Base-by-base conservation (phyloP, 2,888 invertebrate genomes). In the Sminthurides aquaticus region DNA sequence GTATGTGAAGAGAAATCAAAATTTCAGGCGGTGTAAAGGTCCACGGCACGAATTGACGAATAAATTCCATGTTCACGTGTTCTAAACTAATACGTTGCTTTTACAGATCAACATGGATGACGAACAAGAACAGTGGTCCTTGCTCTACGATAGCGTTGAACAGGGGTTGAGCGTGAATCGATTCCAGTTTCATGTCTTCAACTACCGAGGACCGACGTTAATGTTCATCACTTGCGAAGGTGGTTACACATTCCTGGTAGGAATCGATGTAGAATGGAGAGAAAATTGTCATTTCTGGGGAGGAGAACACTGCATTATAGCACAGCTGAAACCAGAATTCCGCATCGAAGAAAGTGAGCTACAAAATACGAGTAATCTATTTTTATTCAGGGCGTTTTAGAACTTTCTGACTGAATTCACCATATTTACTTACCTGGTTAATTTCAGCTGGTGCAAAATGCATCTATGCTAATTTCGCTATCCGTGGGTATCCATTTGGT, bases 241-340 rank as follows among this genome's bases (percentile, higher is more conserved):
- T 54, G 85, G 84, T 25, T 84, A 87, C 69, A 83, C 88, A 67
- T 86, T 89, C 76, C 91, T 89, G 77, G 79, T 93, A 63, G 89
- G 89, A 28, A 81, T 86, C 11, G 86, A 90, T 18, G 81, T 81
- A 66, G 93, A 92, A 79, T 94, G 94, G 94, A 86, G 86, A 73
- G 93, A 91, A 79, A 86, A 88, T 2, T 87, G 90, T 79, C 83
- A 86, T 58, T 91, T 90, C 80, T 90, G 89, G 84, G 94, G 94
- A 54, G 84, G 85, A 2, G 84, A 87, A n/a, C 89, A 91, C 67
- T 84, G 87, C 68, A 85, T 87, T 74, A 83, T 90, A 54, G 80
- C 92, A 65, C 91, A 91, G 78, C 79, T 93, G 28, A 81, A 85
- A 77, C 80, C 82, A 79, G 77, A 79, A 27, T 82, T 79, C 69